Evolutionary conservation across 2,888 invertebrate genomes (phyloP), one percentile per base, ranked within the genome.

Genomic region (Agrilus cyanescens): DNA sequence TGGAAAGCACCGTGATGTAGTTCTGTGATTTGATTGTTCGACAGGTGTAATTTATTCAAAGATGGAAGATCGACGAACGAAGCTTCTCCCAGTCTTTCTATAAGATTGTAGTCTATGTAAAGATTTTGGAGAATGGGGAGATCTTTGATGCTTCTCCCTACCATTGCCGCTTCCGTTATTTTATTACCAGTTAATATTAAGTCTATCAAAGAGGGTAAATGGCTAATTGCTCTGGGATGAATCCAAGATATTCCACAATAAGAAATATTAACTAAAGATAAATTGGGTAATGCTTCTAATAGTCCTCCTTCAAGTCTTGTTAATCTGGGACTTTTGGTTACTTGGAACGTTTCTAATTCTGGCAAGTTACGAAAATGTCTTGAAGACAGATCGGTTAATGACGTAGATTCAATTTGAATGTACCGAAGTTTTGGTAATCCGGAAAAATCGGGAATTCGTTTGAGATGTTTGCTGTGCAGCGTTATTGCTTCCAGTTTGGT

Each of bases 1-100:
- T 88, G 80, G 57, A 90, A 87, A 2, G 89, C 83, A 1, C 87
- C 86, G 55, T 84, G 80, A 47, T 81, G 78, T 40, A 89, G 74
- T 53, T 85, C 80, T 12, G 76, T 76, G 35, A 88, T 84, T 35
- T 76, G 72, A 60, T 88, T 88, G 52, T 78, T 75, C 7, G 85
- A 78, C 34, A 87, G 59, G 44, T 76, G 74, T 37, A 88, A 58
- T 48, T 76, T 77, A 46, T 78, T 76, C 10, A 88, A 62, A 56
- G 78, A 73, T 0, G 83, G 78, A 46, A 86, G 70, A 59, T 87
- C 85, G 2, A 85, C 82, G 64, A 88, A 87, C 1, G 85, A 78
- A 0, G 81, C 86, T 66, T 87, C 87, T 30, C 71, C 73, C 30
- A 90, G 66, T 49, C 78, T 74, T 45, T 76, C 78, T 40, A 89